phyloP scores from a whole-genome alignment of 2,113 vertebrate genomes.

The Rhinichthys klamathensis region DNA sequence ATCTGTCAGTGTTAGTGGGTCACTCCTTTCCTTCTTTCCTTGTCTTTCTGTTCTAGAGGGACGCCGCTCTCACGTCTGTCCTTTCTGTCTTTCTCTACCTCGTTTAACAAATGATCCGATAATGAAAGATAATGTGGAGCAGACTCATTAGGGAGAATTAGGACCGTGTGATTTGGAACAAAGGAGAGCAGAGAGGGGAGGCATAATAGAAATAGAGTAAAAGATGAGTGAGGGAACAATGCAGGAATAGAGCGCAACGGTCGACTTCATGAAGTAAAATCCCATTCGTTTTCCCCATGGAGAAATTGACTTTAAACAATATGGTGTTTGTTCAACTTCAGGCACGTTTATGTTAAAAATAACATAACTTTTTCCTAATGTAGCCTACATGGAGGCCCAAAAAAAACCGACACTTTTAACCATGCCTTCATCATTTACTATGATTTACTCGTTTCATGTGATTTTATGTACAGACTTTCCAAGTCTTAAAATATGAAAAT shows the following conservation, averaged over 20 bases:
- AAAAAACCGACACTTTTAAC: not conserved
- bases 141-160: slow-evolving; percentile 27
- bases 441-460: not conserved
- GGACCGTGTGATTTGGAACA: slow-evolving; percentile 7
- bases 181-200: not conserved
- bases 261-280: not conserved
- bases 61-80: slow-evolving; percentile 11
- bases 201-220: not conserved
- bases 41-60: slow-evolving; percentile 39
- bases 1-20: slow-evolving; percentile 55
- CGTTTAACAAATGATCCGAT: not conserved
- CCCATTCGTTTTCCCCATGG: not conserved
- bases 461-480: not conserved
- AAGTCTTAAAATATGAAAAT: no score
- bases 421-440: not conserved
- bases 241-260: not conserved
- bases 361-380: not conserved
- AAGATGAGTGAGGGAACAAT: not conserved
- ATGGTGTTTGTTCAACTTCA: not conserved
- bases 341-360: not conserved
- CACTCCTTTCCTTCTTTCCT: slow-evolving; percentile 27
- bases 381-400: not conserved
- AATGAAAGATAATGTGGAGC: not conserved
- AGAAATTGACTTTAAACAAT: not conserved
- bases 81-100: slow-evolving; percentile 4